Evolutionary conservation across 2,888 invertebrate species (phyloP).

Genomic region (Mechanitis mazaeus): DNA sequence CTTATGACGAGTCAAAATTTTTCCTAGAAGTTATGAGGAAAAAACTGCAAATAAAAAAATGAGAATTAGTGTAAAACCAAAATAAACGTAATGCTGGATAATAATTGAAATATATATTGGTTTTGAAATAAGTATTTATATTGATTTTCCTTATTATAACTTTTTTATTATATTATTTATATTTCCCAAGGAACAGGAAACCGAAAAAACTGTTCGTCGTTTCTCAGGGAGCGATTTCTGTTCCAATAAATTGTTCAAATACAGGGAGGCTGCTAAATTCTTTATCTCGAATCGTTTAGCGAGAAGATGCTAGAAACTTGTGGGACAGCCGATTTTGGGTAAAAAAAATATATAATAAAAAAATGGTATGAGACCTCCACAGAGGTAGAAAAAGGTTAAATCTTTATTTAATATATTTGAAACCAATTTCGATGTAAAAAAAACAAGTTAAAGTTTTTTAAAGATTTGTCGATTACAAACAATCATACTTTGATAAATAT

Average conservation of each 20-base stretch:
- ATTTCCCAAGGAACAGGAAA: conserved; percentile 60
- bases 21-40: too few relatives aligned
- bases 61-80: too few relatives aligned
- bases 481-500: too few relatives aligned
- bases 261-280: conserved; percentile 69
- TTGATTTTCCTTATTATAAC: conserved; percentile 7
- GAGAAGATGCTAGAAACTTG: conserved; percentile 34
- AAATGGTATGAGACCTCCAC: conserved; percentile 26
- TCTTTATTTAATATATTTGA: too few relatives aligned
- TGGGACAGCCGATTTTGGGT: conserved; percentile 27
- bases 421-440: too few relatives aligned
- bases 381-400: conserved; percentile 1
- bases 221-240: conserved; percentile 43
- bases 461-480: too few relatives aligned
- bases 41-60: too few relatives aligned
- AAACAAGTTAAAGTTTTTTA: too few relatives aligned
- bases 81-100: too few relatives aligned
- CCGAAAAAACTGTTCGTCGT: conserved; percentile 41
- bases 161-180: conserved; percentile 58
- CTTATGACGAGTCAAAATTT: too few relatives aligned
- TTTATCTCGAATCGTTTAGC: conserved; percentile 60
- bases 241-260: conserved; percentile 59
- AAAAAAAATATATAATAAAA: conserved; percentile 24
- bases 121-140: too few relatives aligned
- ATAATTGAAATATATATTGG: too few relatives aligned